Evolutionary conservation across 2,888 invertebrate species (phyloP).

Genomic region (Drosophila anceps): DNA sequence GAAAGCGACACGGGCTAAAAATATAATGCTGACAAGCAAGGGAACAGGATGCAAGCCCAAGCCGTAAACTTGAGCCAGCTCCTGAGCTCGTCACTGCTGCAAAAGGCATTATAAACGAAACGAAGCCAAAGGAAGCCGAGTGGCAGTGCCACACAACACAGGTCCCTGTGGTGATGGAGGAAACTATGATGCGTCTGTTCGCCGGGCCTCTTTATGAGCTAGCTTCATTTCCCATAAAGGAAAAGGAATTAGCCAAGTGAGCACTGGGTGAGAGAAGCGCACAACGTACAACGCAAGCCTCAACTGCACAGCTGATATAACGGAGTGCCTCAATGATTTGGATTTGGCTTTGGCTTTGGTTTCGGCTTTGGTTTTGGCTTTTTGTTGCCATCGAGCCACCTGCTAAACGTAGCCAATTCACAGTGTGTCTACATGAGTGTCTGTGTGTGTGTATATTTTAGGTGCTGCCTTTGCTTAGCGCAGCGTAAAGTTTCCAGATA

Average conservation of each 20-base stretch:
- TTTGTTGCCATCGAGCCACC: constrained; percentile 27
- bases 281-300: constrained; percentile 45
- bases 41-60: constrained; percentile 23
- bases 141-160: constrained; percentile 17
- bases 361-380: constrained; percentile 17
- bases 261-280: neutral
- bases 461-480: constrained; percentile 51
- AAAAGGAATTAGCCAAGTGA: constrained; percentile 15
- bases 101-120: constrained; percentile 64
- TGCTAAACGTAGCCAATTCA: constrained; percentile 53
- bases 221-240: constrained; percentile 5
- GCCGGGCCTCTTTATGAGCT: constrained; percentile 42
- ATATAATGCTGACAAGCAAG: constrained; percentile 50
- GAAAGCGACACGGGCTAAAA: constrained; percentile 52
- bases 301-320: constrained; percentile 28
- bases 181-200: constrained; percentile 34
- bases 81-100: constrained; percentile 21
- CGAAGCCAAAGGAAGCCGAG: constrained; percentile 36
- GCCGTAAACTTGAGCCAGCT: constrained; percentile 61
- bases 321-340: no score
- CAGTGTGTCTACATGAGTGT: constrained; percentile 14
- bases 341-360: constrained; percentile 23
- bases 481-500: constrained; percentile 67
- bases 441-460: neutral
- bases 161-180: constrained; percentile 21